Evolutionary conservation across 2,113 vertebrate species (phyloP).

Genomic region (Mohoua ochrocephala): DNA sequence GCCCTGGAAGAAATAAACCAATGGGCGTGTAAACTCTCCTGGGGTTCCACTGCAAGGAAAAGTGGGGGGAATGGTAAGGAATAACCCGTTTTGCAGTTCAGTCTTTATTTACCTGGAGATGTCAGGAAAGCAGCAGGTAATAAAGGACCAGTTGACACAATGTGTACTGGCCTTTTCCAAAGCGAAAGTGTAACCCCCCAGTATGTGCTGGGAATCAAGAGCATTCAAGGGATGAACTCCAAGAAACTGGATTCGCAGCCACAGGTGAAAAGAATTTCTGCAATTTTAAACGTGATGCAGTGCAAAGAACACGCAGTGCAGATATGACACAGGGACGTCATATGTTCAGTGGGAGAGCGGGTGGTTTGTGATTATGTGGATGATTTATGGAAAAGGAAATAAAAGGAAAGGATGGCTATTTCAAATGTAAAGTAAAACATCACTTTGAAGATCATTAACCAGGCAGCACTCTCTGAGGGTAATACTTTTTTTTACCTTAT

Average conservation of each 20-base stretch:
- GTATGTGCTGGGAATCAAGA: not conserved
- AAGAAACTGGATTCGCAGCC: not conserved
- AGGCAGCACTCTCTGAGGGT: not conserved
- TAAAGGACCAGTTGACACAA: not conserved
- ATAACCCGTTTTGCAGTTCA: not conserved
- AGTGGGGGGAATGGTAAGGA: conserved; percentile 77
- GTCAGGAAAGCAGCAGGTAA: not conserved
- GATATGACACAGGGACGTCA: not conserved
- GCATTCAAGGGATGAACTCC: not conserved
- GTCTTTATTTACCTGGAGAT: not conserved
- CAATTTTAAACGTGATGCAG: not conserved
- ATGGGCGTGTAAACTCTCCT: conserved; percentile 44
- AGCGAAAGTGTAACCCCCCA: not conserved
- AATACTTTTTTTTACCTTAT: not conserved
- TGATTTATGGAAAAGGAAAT: not conserved
- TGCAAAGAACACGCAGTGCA: not conserved
- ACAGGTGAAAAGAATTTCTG: not conserved
- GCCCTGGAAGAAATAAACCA: conserved; percentile 64
- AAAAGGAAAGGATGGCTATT: not conserved
- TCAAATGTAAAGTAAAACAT: not conserved
- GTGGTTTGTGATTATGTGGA: not conserved
- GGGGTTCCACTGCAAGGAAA: conserved; percentile 64
- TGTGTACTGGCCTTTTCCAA: not conserved
- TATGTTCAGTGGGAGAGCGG: not conserved
- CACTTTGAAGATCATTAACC: not conserved